Evolutionary conservation across 2,113 vertebrate species (phyloP), one percentile per base, ranked within the genome.

Genomic region (Himantopus leucocephalus): DNA sequence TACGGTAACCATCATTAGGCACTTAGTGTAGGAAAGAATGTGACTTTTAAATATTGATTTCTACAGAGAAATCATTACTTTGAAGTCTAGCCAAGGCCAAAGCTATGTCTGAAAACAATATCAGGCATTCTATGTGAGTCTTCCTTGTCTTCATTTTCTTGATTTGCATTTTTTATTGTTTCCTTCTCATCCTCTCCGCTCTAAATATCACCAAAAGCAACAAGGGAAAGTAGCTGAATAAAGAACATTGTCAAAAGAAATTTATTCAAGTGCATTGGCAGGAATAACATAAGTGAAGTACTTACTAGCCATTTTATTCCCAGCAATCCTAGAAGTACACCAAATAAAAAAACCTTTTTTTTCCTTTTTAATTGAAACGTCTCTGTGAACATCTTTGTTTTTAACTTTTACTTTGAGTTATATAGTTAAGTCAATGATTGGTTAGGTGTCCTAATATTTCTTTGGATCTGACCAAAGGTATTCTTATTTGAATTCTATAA

Each of bases 271-370:
- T 14, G 3, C 15, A 35, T 10, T 67, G 32, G 3, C 23, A 85
- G 22, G 10, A 78, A 66, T 45, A 75, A 60, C 14, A 5, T 48
- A 85, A 84, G 22, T 64, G 53, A 72, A 74, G 21, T 52, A 84
- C 70, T 50, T 75, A 52, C 15, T 68, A 56, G 47, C 3, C 4
- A 75, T 74, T 90, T 92, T 82, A 67, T 52, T 90, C 24, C 26
- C 14, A 91, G 19, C 2, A 84, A 58, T 15, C 14, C 17, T 47
- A 71, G 24, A 74, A 87, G 10, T 23, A 62, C 10, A 48, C 4
- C 2, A 74, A 80, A 75, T 30, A 1, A 50, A 74, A 50, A n/a
- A 8, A 1, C 0, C 2, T 9, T n/a, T 60, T 34, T 39, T 34
- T 4, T 8, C 60, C 24, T 68, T 45, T 70, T 60, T 13, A 62